These are phyloP conservation scores for Pyrochroa serraticornis DNA, from an alignment of 2,888 invertebrate genomes.

Conservation along the genomic window DNA sequence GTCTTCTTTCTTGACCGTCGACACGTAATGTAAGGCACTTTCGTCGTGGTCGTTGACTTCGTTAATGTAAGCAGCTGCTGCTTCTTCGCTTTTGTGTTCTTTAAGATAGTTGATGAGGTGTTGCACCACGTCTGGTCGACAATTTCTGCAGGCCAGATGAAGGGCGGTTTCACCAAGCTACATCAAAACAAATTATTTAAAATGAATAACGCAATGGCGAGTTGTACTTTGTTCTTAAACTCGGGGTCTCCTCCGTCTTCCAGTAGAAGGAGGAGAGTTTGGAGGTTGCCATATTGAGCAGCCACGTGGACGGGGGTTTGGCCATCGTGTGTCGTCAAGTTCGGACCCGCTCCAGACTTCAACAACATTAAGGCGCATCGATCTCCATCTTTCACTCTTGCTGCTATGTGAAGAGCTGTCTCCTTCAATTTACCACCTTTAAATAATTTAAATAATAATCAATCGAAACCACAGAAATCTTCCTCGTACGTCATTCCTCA, in stretches of 20 bases:
- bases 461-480: too few species aligned
- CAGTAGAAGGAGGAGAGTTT: constrained; percentile 82
- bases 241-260: constrained; percentile 95
- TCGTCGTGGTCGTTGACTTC: constrained; percentile 90
- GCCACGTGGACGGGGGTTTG: constrained; percentile 98
- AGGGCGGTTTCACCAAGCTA: constrained; percentile 94
- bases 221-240: constrained; percentile 82
- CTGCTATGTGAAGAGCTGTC: constrained; percentile 97
- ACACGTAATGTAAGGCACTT: constrained; percentile 92
- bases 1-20: constrained; percentile 84
- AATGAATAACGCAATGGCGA: neutral
- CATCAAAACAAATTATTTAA: constrained; percentile 23
- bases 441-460: constrained; percentile 13
- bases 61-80: constrained; percentile 86
- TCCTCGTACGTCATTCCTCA: too few species aligned
- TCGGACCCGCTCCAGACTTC: constrained; percentile 97
- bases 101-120: constrained; percentile 86
- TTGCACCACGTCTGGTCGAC: constrained; percentile 83
- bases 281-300: constrained; percentile 88
- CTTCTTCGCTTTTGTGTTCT: constrained; percentile 74
- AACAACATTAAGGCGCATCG: constrained; percentile 95
- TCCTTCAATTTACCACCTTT: constrained; percentile 84
- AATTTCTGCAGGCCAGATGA: constrained; percentile 90
- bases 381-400: constrained; percentile 88
- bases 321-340: constrained; percentile 93